Percentiles rank a stretch among this genome's conserved stretches.
Evolutionary conservation across 2,888 invertebrate genomes (phyloP).

Genomic region (Tenthredo livida): DNA sequence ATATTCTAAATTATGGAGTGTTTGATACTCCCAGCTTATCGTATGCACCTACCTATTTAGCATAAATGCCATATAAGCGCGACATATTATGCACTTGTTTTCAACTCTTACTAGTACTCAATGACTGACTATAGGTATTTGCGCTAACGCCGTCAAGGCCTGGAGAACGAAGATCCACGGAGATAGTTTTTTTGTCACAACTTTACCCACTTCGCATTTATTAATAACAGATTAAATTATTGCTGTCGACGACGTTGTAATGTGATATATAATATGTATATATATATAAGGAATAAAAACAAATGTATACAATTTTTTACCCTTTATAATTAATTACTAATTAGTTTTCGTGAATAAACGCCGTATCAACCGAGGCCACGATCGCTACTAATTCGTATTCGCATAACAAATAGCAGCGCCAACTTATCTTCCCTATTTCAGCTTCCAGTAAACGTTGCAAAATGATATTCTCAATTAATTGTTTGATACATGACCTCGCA

Average conservation of each 20-base stretch:
- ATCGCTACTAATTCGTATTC: not conserved
- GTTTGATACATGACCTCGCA: not conserved
- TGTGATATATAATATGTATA: not conserved
- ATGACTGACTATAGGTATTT: not conserved
- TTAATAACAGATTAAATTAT: not conserved
- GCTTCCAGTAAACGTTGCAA: not conserved
- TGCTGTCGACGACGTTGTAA: not conserved
- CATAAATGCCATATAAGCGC: slow-evolving; percentile 6
- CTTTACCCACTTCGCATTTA: not conserved
- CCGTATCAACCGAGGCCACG: not conserved
- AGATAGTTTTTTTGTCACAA: not conserved
- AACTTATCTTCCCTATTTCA: not conserved
- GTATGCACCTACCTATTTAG: no score
- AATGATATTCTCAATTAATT: not conserved
- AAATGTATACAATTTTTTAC: not conserved
- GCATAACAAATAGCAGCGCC: not conserved
- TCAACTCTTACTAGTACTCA: not conserved
- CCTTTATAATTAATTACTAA: slow-evolving; percentile 1
- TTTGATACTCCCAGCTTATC: not conserved
- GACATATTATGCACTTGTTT: slow-evolving; percentile 20
- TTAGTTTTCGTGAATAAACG: not conserved
- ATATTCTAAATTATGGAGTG: slow-evolving; percentile 9
- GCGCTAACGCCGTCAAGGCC: slow-evolving; percentile 5
- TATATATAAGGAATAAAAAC: not conserved
- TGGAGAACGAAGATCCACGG: not conserved